phyloP scores from a whole-genome alignment of 2,113 vertebrate species.

The Rattus norvegicus region DNA sequence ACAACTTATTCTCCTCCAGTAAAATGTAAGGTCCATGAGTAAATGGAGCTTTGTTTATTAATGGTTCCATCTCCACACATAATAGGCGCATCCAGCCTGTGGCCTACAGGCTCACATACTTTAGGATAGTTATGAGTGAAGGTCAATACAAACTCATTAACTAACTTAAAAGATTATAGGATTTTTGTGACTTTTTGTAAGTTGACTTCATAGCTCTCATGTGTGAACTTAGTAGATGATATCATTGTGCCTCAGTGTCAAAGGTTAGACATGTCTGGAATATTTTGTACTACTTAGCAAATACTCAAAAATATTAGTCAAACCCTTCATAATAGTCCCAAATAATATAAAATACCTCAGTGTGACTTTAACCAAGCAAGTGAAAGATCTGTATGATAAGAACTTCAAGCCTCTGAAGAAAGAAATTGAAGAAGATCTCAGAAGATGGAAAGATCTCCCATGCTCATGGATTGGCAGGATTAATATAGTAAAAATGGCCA shows the following conservation, averaged over 20 bases:
- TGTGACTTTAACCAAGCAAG: no score
- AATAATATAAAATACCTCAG: no score
- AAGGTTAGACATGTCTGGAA: not conserved
- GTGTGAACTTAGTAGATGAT: not conserved
- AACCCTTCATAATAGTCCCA: not conserved
- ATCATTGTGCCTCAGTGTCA: not conserved
- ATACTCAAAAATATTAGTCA: slow-evolving; percentile 30
- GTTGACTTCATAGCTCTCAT: not conserved
- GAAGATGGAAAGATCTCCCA: no score
- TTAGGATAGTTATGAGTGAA: not conserved
- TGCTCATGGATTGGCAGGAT: no score
- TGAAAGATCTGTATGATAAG: no score
- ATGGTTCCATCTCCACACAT: not conserved
- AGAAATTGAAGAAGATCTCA: no score
- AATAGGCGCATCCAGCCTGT: not conserved
- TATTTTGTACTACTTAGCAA: not conserved
- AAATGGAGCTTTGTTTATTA: not conserved
- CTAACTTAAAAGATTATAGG: not conserved
- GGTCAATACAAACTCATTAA: not conserved
- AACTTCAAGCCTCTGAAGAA: no score
- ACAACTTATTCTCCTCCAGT: slow-evolving; percentile 1
- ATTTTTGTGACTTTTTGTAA: not conserved
- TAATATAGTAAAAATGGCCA: no score
- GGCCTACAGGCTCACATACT: not conserved
- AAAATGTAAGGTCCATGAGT: not conserved